A percentile compares a stretch with the other conserved stretches of the same genome.
Evolutionary conservation across 2,888 invertebrate species (phyloP).

Genomic region (Aethes cnicana): DNA sequence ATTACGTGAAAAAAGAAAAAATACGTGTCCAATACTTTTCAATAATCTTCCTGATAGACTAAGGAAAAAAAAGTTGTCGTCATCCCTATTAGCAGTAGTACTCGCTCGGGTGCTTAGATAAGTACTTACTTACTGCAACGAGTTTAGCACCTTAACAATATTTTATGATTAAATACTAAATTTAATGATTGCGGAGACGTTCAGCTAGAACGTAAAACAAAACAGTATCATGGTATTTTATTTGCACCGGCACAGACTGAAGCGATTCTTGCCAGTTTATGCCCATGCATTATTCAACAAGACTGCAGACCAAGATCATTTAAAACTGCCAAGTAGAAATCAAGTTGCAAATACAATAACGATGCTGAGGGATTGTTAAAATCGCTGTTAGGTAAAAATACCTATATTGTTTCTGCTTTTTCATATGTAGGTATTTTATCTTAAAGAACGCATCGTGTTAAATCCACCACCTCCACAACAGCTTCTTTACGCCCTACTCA

Average conservation of each 20-base stretch:
- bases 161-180: no score
- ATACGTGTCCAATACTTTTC: no score
- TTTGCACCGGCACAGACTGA: constrained; percentile 38
- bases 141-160: no score
- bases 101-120: neutral
- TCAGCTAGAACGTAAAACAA: neutral
- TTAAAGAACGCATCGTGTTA: constrained; percentile 1
- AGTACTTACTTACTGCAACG: no score
- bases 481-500: no score
- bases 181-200: no score
- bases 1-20: no score
- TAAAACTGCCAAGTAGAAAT: constrained; percentile 49
- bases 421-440: neutral
- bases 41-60: no score
- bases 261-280: constrained; percentile 55
- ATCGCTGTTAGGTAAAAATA: neutral
- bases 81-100: no score
- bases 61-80: no score
- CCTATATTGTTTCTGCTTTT: constrained; percentile 2
- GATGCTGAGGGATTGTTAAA: constrained; percentile 9
- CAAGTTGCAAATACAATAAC: constrained; percentile 18
- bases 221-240: constrained; percentile 52
- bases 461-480: no score
- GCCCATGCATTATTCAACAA: constrained; percentile 59
- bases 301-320: constrained; percentile 47